Percentiles rank a stretch among this genome's conserved stretches.
Conservation (phyloP, 2,888 invertebrate genomes). For the Entomobrya proxima region DNA sequence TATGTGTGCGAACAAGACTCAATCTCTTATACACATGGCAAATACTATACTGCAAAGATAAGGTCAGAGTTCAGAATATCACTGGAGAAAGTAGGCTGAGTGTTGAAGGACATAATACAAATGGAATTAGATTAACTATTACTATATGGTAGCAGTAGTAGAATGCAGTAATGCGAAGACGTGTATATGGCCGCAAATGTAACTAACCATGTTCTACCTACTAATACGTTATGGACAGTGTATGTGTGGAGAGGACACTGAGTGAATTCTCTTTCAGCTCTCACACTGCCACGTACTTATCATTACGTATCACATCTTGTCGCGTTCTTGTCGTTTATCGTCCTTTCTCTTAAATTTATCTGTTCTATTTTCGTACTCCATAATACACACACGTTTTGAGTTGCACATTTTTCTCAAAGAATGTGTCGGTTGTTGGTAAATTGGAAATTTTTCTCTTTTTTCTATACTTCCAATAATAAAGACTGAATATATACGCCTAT, state of each 20-base stretch:
- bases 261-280: background rate
- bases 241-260: no score
- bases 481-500: no score
- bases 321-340: constrained; percentile 5
- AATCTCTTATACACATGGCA: background rate
- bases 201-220: background rate
- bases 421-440: no score
- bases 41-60: constrained; percentile 19
- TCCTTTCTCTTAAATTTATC: background rate
- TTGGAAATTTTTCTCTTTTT: no score
- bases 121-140: constrained; percentile 32
- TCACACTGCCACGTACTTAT: constrained; percentile 1
- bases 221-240: background rate
- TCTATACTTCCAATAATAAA: no score
- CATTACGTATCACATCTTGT: constrained; percentile 19
- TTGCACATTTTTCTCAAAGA: no score
- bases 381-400: background rate
- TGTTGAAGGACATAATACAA: constrained; percentile 42
- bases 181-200: background rate
- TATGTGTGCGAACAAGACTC: background rate
- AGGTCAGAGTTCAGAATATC: constrained; percentile 32
- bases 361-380: background rate
- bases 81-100: constrained; percentile 22
- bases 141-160: background rate
- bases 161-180: no score